Percentiles rank a stretch among this genome's conserved stretches.
These are phyloP conservation scores for Baryphthengus martii DNA, from an alignment of 2,113 vertebrate genomes.

Conservation along the genomic window DNA sequence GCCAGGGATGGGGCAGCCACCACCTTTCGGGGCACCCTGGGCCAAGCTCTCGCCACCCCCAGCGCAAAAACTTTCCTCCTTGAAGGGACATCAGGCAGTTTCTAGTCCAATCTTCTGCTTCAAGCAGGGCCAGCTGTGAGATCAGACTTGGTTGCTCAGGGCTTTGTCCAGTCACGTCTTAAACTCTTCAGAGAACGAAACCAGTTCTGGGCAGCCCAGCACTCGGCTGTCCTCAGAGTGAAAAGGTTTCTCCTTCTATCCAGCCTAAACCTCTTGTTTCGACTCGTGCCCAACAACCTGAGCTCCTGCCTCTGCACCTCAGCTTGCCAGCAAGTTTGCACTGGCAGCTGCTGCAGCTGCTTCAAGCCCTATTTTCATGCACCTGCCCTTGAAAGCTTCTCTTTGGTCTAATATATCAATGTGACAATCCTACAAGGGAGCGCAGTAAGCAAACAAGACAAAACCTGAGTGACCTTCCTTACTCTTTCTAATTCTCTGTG, in stretches of 20 bases:
- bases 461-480: neutral
- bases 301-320: neutral
- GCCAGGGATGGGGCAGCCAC: neutral
- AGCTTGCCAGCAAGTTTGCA: neutral
- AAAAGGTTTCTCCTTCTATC: neutral
- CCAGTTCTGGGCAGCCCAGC: neutral
- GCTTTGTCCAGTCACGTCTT: neutral
- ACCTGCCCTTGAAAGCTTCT: neutral
- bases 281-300: neutral
- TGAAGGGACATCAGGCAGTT: neutral
- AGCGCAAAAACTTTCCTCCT: neutral
- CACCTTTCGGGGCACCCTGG: neutral
- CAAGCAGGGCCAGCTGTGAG: neutral
- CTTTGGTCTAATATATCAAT: neutral
- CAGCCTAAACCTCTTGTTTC: neutral
- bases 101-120: neutral
- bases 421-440: neutral
- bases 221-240: neutral
- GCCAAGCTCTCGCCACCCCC: neutral
- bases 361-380: neutral
- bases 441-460: neutral
- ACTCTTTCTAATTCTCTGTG: neutral
- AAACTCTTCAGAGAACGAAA: neutral
- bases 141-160: neutral
- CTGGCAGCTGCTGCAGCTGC: neutral